Conservation (phyloP, 1,140 invertebrate genomes). For the Grapholita molesta region DNA sequence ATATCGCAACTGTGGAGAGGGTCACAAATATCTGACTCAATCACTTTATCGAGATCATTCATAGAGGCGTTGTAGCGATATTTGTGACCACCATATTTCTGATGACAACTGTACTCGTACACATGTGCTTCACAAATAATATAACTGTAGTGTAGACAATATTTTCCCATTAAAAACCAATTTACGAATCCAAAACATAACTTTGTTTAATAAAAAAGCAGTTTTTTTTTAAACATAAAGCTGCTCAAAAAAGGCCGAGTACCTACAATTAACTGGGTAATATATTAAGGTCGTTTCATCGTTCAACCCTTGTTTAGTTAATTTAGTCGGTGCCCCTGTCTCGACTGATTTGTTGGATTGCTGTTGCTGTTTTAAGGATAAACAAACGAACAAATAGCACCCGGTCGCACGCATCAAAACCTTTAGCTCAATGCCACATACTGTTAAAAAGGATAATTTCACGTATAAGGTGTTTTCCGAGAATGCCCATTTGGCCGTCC, state of each 20-base stretch:
- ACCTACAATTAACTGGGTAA: conserved; percentile 14
- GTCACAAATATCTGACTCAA: too few relatives aligned
- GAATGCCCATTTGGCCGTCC: not conserved
- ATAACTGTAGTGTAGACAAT: not conserved
- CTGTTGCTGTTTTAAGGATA: conserved; percentile 7
- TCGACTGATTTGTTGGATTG: conserved; percentile 17
- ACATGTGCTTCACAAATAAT: too few relatives aligned
- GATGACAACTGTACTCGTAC: too few relatives aligned
- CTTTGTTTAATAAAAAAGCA: conserved; percentile 1
- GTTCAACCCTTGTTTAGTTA: conserved; percentile 17
- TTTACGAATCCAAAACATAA: not conserved
- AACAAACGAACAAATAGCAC: conserved; percentile 5
- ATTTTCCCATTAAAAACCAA: not conserved
- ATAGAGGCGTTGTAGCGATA: too few relatives aligned
- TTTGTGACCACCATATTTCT: too few relatives aligned
- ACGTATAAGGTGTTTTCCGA: not conserved
- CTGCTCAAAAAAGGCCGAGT: not conserved
- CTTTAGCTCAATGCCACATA: not conserved
- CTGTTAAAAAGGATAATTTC: not conserved
- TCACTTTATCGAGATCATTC: too few relatives aligned
- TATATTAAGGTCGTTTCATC: conserved; percentile 17
- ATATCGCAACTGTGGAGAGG: too few relatives aligned
- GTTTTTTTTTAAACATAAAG: not conserved
- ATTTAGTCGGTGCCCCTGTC: conserved; percentile 16
- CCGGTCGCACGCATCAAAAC: not conserved